Base-by-base conservation (phyloP, 2,113 vertebrate species). In the Athene noctua region DNA sequence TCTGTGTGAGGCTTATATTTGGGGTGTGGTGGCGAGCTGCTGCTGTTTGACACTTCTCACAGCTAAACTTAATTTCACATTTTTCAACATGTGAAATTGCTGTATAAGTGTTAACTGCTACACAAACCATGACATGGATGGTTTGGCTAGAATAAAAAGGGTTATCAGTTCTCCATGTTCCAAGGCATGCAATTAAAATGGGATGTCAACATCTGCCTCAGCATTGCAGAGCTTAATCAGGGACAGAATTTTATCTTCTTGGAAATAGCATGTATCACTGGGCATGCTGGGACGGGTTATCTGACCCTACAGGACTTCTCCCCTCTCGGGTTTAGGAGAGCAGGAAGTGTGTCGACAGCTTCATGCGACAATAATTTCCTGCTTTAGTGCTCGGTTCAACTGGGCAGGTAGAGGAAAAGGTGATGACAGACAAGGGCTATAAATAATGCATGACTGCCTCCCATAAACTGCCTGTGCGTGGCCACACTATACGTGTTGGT, bases 401-500 rank as follows among this genome's bases (percentile, higher is more conserved):
- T 23, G 77, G 61, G 38, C 68, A 47, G 68, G 63, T 88, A n/a
- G 77, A 58, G 67, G 44, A 73, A 32, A 34, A 70, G 67, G 17
- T 0, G 1, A 10, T 80, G 80, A 78, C 42, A 72, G 42, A 15
- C 13, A 2, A 26, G 32, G 47, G 27, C 89, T 92, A 4, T 90
- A 61, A 89, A 44, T 78, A 86, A 67, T 66, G 34, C 26, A 27
- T 5, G 21, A 9, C 44, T 55, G 27, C 27, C 61, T 74, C 44
- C 4, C 0, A 0, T 75, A 27, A 63, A 54, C 49, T 59, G 32
- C 32, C 80, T 55, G 22, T 61, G 36, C 16, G 0, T 54, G 54
- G 38, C 36, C 1, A 0, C 22, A 2, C 29, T 42, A 1, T 40
- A 20, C 13, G 1, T 13, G 36, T 47, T 16, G 65, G 27, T 20